These are phyloP conservation scores for Yponomeuta cagnagella DNA, from an alignment of 2,888 invertebrate species.

Conservation along the genomic window DNA sequence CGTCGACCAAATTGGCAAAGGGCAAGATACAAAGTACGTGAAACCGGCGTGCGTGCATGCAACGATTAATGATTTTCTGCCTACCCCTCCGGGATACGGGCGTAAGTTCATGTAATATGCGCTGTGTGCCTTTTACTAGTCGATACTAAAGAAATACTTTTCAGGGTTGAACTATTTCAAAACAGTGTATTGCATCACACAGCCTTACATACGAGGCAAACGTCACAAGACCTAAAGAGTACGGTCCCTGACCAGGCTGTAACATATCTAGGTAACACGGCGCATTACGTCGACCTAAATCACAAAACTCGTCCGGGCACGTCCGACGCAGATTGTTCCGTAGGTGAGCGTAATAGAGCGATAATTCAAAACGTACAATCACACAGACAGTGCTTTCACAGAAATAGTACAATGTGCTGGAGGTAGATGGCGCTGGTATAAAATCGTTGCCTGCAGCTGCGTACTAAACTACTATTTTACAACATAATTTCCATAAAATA, in stretches of 20 bases:
- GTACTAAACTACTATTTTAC: neutral
- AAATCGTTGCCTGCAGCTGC: neutral
- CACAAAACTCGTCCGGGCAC: conserved; percentile 11
- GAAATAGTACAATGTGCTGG: neutral
- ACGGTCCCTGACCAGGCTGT: neutral
- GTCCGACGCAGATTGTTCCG: conserved; percentile 12
- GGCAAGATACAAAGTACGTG: too few species aligned
- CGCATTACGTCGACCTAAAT: conserved; percentile 14
- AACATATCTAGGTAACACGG: conserved; percentile 8
- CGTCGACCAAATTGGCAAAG: too few species aligned
- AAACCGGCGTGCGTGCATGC: too few species aligned
- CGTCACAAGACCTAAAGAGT: neutral
- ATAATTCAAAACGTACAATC: conserved; percentile 17
- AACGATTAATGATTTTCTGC: too few species aligned
- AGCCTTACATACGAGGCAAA: neutral
- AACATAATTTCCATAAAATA: too few species aligned
- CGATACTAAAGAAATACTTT: too few species aligned
- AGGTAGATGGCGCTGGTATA: neutral
- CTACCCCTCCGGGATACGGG: too few species aligned
- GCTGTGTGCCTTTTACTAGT: too few species aligned
- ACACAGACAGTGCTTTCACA: neutral
- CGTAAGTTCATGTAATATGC: too few species aligned
- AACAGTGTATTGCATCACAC: too few species aligned
- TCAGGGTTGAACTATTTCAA: too few species aligned
- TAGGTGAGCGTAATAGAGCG: conserved; percentile 17